Percentiles rank a stretch among this genome's conserved stretches.
phyloP scores from a whole-genome alignment of 2,888 invertebrate genomes.

The Tholera decimalis region DNA sequence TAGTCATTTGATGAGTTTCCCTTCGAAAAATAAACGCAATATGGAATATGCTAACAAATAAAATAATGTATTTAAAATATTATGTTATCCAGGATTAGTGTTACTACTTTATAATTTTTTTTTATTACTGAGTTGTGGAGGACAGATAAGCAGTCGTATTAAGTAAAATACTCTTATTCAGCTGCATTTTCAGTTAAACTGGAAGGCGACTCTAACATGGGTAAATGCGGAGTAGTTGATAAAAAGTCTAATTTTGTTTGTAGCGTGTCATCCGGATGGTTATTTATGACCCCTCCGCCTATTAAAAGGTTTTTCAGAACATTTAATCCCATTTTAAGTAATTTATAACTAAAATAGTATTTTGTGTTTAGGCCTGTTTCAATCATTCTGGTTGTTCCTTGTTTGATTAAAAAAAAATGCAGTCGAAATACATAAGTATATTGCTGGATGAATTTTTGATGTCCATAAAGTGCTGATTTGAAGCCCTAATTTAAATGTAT shows the following conservation, averaged over 20 bases:
- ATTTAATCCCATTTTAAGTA: neutral
- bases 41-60: too few species aligned
- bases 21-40: too few species aligned
- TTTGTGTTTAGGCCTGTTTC: conserved; percentile 13
- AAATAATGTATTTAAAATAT: too few species aligned
- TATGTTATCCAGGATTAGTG: too few species aligned
- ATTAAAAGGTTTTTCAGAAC: conserved; percentile 23
- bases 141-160: too few species aligned
- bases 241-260: conserved; percentile 21
- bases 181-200: too few species aligned
- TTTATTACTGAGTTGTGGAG: too few species aligned
- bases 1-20: too few species aligned
- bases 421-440: neutral
- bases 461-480: neutral
- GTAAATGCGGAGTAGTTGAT: too few species aligned
- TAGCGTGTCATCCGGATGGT: conserved; percentile 16
- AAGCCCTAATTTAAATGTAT: neutral
- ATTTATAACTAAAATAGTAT: conserved; percentile 6
- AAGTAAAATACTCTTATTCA: too few species aligned
- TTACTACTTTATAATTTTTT: too few species aligned
- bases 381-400: neutral
- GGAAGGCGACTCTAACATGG: too few species aligned
- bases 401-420: neutral
- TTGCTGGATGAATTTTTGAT: neutral
- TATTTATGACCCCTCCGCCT: neutral